Conservation (phyloP, 1,140 invertebrate genomes). For the Apocrypta bakeri region DNA sequence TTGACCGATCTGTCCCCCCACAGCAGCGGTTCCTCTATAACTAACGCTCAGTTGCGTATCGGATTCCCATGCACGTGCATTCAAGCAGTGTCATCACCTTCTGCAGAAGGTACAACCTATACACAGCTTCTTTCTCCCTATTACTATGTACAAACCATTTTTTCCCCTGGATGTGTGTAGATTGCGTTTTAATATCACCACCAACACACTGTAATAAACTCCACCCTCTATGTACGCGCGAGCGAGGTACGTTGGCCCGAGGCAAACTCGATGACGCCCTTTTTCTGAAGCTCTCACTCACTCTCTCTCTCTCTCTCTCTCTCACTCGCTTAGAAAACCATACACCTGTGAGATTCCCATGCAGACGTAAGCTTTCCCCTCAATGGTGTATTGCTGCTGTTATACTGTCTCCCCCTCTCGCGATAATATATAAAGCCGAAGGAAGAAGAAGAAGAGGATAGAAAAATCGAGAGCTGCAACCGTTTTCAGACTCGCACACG, state of each 20-base stretch:
- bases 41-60: conserved; percentile 57
- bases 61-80: conserved; percentile 73
- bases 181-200: conserved; percentile 72
- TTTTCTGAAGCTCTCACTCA: conserved; percentile 2
- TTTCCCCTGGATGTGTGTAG: conserved; percentile 54
- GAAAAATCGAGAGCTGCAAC: conserved; percentile 70
- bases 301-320: conserved; percentile 52
- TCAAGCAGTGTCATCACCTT: conserved; percentile 71
- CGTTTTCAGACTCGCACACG: conserved; percentile 60
- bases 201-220: conserved; percentile 61
- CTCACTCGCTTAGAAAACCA: conserved; percentile 64
- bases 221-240: conserved; percentile 39
- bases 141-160: conserved; percentile 55
- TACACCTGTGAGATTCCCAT: conserved; percentile 74
- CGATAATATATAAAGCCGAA: neutral
- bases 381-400: conserved; percentile 49
- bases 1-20: conserved; percentile 65
- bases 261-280: conserved; percentile 17
- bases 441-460: conserved; percentile 54
- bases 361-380: conserved; percentile 58
- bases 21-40: conserved; percentile 27
- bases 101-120: conserved; percentile 53
- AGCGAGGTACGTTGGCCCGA: conserved; percentile 19
- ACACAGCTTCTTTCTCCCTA: neutral
- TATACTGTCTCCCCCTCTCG: neutral